Conservation (phyloP, 2,797 vertebrate species). For the Mallotus villosus region DNA sequence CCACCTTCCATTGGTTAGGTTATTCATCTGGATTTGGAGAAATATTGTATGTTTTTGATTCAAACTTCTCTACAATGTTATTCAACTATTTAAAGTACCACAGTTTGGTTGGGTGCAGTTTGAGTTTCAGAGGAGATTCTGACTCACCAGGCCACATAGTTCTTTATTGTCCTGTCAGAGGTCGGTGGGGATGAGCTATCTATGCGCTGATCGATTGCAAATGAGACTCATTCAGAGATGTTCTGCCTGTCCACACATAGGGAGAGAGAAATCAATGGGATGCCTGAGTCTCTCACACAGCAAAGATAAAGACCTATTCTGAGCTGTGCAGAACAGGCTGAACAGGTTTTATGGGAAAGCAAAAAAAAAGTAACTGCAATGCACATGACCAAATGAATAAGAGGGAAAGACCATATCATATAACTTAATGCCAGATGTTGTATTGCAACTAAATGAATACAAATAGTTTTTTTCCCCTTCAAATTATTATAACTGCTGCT, state of each 20-base stretch:
- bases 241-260: slow-evolving; percentile 32
- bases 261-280: slow-evolving; percentile 42
- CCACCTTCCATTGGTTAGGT: no score
- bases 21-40: not conserved
- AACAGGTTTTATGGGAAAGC: not conserved
- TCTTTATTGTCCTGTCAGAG: slow-evolving; percentile 20
- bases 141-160: slow-evolving; percentile 9
- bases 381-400: not conserved
- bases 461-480: not conserved
- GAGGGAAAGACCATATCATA: not conserved
- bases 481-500: slow-evolving; percentile 17
- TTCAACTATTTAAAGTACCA: no score
- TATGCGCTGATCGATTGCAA: slow-evolving; percentile 49
- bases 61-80: no score
- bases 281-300: slow-evolving; percentile 29
- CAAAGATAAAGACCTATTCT: slow-evolving; percentile 17
- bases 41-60: no score
- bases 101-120: not conserved
- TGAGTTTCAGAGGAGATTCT: slow-evolving; percentile 19
- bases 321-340: slow-evolving; percentile 1
- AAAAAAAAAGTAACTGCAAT: not conserved
- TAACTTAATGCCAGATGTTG: not conserved
- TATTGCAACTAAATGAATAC: no score
- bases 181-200: slow-evolving; percentile 40
- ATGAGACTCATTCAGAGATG: slow-evolving; percentile 47